These are phyloP conservation scores for Xestia rhomboidea DNA, from an alignment of 2,888 invertebrate genomes.

Conservation along the genomic window DNA sequence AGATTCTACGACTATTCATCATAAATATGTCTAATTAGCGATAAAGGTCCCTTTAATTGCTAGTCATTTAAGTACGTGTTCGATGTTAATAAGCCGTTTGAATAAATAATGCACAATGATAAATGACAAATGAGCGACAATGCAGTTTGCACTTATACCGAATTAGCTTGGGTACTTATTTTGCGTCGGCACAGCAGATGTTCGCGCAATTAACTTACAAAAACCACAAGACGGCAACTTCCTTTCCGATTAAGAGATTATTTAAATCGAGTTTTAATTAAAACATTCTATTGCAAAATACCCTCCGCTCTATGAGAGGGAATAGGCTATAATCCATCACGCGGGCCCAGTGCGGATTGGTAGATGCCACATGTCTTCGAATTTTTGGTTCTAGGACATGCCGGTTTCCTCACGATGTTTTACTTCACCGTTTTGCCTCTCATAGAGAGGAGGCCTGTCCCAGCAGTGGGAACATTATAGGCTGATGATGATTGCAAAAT, in stretches of 20 bases:
- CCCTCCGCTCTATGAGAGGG: too few species aligned
- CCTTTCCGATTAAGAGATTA: slow-evolving; percentile 5
- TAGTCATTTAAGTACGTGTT: slow-evolving; percentile 22
- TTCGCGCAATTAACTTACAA: slow-evolving; percentile 20
- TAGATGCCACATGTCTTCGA: too few species aligned
- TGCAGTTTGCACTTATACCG: slow-evolving; percentile 7
- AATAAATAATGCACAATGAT: slow-evolving; percentile 45
- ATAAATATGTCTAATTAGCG: slow-evolving; percentile 41
- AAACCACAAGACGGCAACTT: slow-evolving; percentile 4
- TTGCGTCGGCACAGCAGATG: slow-evolving; percentile 16
- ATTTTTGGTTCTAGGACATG: too few species aligned
- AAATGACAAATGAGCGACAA: slow-evolving; percentile 9
- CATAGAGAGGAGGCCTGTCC: too few species aligned
- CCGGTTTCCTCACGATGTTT: too few species aligned
- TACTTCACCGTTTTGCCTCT: too few species aligned
- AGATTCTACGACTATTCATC: slow-evolving; percentile 46
- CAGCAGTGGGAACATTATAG: too few species aligned
- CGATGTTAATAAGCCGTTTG: slow-evolving; percentile 26
- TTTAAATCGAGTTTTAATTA: neutral
- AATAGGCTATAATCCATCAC: too few species aligned
- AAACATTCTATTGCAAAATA: neutral
- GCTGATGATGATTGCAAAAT: too few species aligned
- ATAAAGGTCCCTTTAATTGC: slow-evolving; percentile 39
- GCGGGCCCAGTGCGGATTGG: too few species aligned
- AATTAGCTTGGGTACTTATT: slow-evolving; percentile 10